Evolutionary conservation across 2,113 vertebrate species (phyloP).

Genomic region (Phyllopteryx taeniolatus): DNA sequence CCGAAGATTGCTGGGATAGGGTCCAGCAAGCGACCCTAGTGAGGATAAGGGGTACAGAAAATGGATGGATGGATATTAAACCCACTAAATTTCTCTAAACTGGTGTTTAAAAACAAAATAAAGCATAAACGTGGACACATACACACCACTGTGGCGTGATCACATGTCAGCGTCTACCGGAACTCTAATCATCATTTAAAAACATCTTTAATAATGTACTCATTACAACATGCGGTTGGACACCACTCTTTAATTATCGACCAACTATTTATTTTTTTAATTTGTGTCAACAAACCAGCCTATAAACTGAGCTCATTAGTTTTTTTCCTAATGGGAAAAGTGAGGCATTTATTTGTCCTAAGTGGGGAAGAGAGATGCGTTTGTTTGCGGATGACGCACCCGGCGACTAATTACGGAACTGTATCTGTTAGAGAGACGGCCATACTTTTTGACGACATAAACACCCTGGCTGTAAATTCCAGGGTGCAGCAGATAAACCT

Average conservation of each 20-base stretch:
- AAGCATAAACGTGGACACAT: background rate
- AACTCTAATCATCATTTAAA: background rate
- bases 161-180: background rate
- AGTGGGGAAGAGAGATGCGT: background rate
- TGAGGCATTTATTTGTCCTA: background rate
- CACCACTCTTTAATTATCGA: background rate
- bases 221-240: background rate
- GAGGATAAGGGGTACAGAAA: too few relatives aligned
- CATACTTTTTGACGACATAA: background rate
- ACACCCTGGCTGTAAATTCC: slow-evolving; percentile 51
- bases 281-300: background rate
- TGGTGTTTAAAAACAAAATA: background rate
- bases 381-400: background rate
- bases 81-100: background rate
- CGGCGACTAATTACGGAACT: background rate
- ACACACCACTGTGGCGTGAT: background rate
- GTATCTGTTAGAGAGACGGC: background rate
- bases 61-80: too few relatives aligned
- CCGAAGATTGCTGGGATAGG: too few relatives aligned
- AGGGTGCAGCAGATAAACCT: slow-evolving; percentile 16
- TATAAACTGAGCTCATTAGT: background rate
- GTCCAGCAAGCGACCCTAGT: too few relatives aligned
- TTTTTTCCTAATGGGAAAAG: background rate
- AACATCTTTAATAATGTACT: background rate
- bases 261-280: background rate